Conservation (phyloP, 2,888 invertebrate genomes). For the Crepidodera aurea region DNA sequence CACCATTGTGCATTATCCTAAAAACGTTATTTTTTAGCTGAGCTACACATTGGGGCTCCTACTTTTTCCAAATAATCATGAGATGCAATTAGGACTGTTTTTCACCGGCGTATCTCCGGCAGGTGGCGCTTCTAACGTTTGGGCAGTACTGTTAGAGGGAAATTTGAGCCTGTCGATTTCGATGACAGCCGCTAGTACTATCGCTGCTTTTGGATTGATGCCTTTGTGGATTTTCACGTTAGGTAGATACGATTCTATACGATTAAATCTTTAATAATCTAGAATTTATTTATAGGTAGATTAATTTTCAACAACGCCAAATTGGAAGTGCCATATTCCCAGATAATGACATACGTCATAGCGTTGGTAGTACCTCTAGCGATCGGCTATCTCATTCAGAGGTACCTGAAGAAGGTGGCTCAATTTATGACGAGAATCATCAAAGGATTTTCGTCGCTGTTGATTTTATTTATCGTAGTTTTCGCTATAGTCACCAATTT, state of each 20-base stretch:
- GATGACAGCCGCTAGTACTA: constrained; percentile 87
- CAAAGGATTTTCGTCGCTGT: constrained; percentile 81
- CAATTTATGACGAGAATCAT: constrained; percentile 79
- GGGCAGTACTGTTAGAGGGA: constrained; percentile 90
- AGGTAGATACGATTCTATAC: constrained; percentile 68
- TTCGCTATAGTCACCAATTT: constrained; percentile 90
- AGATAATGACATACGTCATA: constrained; percentile 77
- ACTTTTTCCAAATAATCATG: constrained; percentile 73
- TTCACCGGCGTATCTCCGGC: constrained; percentile 90
- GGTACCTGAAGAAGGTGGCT: constrained; percentile 72
- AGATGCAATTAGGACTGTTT: constrained; percentile 85
- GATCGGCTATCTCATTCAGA: constrained; percentile 74
- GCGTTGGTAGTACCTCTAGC: constrained; percentile 80
- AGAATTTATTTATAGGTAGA: constrained; percentile 4
- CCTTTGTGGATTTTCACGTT: constrained; percentile 91
- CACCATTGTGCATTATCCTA: no score
- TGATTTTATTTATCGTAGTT: constrained; percentile 83
- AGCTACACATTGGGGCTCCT: constrained; percentile 76
- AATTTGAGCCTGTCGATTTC: constrained; percentile 93
- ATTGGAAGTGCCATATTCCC: constrained; percentile 79
- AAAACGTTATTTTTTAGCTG: no score
- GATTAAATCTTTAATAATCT: no score
- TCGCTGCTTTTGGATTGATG: constrained; percentile 89
- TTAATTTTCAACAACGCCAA: constrained; percentile 65
- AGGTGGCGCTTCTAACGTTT: constrained; percentile 97